Percentiles rank a stretch among this genome's conserved stretches.
Evolutionary conservation across 2,113 vertebrate genomes (phyloP).

Genomic region (Laticauda colubrina): DNA sequence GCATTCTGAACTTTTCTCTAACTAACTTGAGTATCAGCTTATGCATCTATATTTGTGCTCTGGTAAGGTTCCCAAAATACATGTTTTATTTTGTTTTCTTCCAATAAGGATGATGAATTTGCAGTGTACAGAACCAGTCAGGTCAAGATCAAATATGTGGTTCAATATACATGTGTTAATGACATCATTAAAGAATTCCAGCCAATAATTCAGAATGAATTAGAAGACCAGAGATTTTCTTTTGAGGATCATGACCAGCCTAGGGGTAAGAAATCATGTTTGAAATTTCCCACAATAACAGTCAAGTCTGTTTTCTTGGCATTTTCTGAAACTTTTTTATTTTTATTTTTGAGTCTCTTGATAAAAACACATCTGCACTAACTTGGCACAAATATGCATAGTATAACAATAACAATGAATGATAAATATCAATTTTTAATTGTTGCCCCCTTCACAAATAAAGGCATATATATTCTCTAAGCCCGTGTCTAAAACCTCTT

Average conservation of each 20-base stretch:
- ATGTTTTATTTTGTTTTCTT: constrained; percentile 35
- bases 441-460: not conserved
- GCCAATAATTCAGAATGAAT: constrained; percentile 43
- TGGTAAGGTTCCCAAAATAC: not conserved
- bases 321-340: not conserved
- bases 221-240: constrained; percentile 31
- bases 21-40: not conserved
- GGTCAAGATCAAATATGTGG: constrained; percentile 81
- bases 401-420: not conserved
- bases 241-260: constrained; percentile 1
- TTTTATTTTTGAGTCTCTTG: not conserved
- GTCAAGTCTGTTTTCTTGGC: not conserved
- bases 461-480: not conserved
- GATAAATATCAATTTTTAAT: not conserved
- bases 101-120: constrained; percentile 81
- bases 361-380: not conserved
- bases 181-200: constrained; percentile 73
- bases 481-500: not conserved
- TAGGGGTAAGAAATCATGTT: constrained; percentile 54
- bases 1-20: not conserved
- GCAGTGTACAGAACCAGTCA: constrained; percentile 83
- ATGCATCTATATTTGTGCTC: not conserved
- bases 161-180: constrained; percentile 72
- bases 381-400: not conserved
- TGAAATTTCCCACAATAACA: not conserved